Conservation (phyloP, 2,113 vertebrate species). For the Cryptomyrus ogoouensis region DNA sequence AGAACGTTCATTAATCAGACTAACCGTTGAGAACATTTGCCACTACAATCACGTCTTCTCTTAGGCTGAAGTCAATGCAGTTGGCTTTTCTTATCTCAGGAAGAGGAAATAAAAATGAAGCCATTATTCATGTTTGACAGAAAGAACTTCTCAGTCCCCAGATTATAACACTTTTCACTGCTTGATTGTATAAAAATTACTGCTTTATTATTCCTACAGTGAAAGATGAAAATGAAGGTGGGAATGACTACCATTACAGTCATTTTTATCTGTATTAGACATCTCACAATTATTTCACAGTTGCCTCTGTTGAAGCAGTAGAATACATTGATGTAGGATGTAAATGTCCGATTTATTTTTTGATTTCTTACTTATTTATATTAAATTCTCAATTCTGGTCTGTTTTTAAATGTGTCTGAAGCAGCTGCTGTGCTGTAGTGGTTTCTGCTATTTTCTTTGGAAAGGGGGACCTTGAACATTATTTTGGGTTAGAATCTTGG, state of each 20-base stretch:
- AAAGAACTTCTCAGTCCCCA: background rate
- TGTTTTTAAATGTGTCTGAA: background rate
- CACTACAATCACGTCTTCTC: background rate
- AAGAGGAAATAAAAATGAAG: background rate
- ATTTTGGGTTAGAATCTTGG: background rate
- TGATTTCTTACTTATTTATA: background rate
- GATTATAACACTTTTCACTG: slow-evolving; percentile 6
- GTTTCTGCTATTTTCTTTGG: background rate
- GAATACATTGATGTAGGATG: background rate
- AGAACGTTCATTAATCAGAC: background rate
- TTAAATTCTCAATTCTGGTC: background rate
- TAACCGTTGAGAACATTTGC: background rate
- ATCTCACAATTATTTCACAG: background rate
- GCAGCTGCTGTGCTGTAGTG: background rate
- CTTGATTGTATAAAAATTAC: background rate
- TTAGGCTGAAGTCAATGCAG: background rate
- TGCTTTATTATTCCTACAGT: background rate
- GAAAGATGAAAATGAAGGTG: background rate
- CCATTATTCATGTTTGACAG: background rate
- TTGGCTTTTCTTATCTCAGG: background rate
- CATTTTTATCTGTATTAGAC: background rate
- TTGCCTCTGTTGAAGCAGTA: background rate
- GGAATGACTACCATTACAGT: background rate
- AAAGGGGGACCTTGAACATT: background rate
- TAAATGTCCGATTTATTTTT: background rate